A percentile compares a stretch with the other conserved stretches of the same genome.
Conservation (phyloP, 2,797 vertebrate genomes). For the Acomys russatus region DNA sequence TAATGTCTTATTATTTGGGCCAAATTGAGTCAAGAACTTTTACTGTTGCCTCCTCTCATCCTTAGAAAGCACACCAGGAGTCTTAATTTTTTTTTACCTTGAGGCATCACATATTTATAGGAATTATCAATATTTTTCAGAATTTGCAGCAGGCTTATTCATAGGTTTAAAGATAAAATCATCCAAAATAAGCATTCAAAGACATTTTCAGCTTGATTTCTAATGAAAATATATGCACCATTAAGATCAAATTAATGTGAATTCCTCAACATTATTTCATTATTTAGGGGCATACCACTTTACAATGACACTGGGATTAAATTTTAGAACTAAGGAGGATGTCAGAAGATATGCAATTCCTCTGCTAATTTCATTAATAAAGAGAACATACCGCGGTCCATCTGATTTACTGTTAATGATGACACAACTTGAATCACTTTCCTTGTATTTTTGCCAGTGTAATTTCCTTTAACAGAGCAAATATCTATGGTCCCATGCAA, state of each 20-base stretch:
- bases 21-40: background rate
- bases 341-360: background rate
- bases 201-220: background rate
- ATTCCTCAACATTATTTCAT: constrained; percentile 33
- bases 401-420: background rate
- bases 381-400: background rate
- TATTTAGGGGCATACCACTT: background rate
- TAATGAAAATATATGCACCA: background rate
- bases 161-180: constrained; percentile 12
- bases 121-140: background rate
- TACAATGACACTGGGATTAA: background rate
- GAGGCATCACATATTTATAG: background rate
- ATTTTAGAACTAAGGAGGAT: background rate
- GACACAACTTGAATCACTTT: background rate
- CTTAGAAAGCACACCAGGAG: background rate
- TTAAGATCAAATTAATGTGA: background rate
- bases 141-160: background rate
- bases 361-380: constrained; percentile 20
- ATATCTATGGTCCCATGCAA: background rate
- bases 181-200: background rate
- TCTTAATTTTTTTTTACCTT: background rate
- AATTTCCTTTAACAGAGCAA: background rate
- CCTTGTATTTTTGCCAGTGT: background rate
- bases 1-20: background rate
- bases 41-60: background rate